These are phyloP conservation scores for Atopsyche davidsoni DNA, from an alignment of 1,140 invertebrate genomes.

Conservation along the genomic window DNA sequence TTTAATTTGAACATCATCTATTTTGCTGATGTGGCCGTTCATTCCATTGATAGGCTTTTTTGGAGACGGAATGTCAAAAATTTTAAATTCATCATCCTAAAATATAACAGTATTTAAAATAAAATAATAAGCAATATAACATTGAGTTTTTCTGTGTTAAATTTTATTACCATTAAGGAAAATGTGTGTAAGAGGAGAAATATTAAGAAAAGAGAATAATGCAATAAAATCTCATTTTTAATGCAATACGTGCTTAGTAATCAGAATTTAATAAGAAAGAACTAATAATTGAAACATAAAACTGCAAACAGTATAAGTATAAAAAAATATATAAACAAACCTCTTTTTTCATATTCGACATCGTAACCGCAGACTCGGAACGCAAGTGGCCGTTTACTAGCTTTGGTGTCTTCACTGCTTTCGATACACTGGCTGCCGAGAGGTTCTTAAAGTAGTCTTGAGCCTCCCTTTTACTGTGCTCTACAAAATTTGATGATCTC, in stretches of 20 bases:
- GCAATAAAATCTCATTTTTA: too few relatives aligned
- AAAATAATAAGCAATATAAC: too few relatives aligned
- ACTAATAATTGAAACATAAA: too few relatives aligned
- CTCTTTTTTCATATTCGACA: slow-evolving; percentile 15
- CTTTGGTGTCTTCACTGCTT: slow-evolving; percentile 37
- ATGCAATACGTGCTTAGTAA: too few relatives aligned
- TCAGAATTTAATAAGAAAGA: too few relatives aligned
- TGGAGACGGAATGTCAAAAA: slow-evolving; percentile 17
- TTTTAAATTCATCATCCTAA: slow-evolving; percentile 19
- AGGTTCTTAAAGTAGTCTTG: slow-evolving; percentile 59
- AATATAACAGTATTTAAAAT: slow-evolving; percentile 11
- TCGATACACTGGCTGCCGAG: slow-evolving; percentile 30
- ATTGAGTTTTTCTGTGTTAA: too few relatives aligned
- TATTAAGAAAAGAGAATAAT: too few relatives aligned
- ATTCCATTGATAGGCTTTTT: slow-evolving; percentile 19
- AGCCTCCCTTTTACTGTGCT: slow-evolving; percentile 44
- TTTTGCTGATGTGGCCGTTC: background rate
- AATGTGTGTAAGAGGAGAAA: too few relatives aligned
- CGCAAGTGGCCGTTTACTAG: slow-evolving; percentile 25
- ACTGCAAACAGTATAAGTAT: too few relatives aligned
- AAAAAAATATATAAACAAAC: too few relatives aligned
- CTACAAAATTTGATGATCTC: slow-evolving; percentile 29
- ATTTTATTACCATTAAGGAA: too few relatives aligned
- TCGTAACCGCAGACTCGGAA: too few relatives aligned
- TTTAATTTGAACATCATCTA: slow-evolving; percentile 11